Evolutionary conservation across 2,113 vertebrate species (phyloP), one percentile per base, ranked within the genome.

Genomic region (Psammodynastes pulverulentus): DNA sequence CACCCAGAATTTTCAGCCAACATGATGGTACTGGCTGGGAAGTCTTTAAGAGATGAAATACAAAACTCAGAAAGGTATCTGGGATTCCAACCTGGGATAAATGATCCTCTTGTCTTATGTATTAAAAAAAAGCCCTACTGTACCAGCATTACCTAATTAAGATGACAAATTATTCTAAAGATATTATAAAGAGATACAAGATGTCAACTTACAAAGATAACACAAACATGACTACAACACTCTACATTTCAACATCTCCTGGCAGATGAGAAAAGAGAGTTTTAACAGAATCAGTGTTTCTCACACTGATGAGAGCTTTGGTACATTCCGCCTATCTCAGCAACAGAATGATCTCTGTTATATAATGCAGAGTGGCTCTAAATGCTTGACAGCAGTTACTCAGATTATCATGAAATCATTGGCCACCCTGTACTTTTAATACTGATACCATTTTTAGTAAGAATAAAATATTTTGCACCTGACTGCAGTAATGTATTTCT

Each of bases 261-360:
- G 24, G 49, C 23, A 72, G 72, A 85, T 48, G 45, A n/a, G 34
- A 56, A 92, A 89, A 84, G 86, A 89, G 87, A 87, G 93, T 48
- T 89, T 62, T 58, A 94, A 93, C 6, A 53, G 29, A 58, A 84
- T 86, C 1, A 9, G 92, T 0, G 4, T 86, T 89, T n/a, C 87
- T 45, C 0, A 0, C 54, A 48, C 72, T 2, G 7, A 58, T 90
- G 91, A 95, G 94, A 89, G 92, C 85, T 90, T 72, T 90, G 17
- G 87, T 89, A 54, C n/a, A 79, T 88, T 48, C 26, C 62, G 34
- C 10, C 21, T 10, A 29, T n/a, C 90, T 96, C 94, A 96, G 94
- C 95, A 94, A 95, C 86, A 91, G 93, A 94, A 93, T 45, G 72
- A 43, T 85, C 3, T 3, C 91, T 92, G 85, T 95, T 86, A 96